These are phyloP conservation scores for Amphipoea lucens DNA, from an alignment of 2,888 invertebrate species.

Conservation along the genomic window DNA sequence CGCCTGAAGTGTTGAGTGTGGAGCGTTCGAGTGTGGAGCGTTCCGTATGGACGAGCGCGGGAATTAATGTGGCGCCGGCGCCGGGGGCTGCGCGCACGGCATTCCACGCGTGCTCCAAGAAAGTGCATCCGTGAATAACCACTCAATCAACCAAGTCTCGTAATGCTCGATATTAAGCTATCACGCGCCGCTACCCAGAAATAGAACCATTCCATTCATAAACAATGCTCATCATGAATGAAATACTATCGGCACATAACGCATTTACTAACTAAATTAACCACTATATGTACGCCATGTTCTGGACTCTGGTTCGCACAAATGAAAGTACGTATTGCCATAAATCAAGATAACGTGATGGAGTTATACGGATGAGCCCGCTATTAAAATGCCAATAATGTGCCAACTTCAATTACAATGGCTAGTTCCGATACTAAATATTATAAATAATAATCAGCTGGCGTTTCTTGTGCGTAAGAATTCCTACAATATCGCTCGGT, in stretches of 20 bases:
- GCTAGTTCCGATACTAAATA: constrained; percentile 77
- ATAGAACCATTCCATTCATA: constrained; percentile 85
- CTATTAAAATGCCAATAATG: constrained; percentile 86
- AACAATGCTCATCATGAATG: constrained; percentile 83
- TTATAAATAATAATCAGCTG: constrained; percentile 74
- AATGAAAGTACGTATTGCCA: constrained; percentile 78
- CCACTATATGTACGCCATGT: constrained; percentile 75
- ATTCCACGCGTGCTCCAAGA: constrained; percentile 74
- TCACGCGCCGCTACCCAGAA: constrained; percentile 82
- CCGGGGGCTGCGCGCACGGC: constrained; percentile 62
- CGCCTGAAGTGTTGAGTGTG: constrained; percentile 41
- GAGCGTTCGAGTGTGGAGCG: constrained; percentile 50
- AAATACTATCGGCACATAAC: constrained; percentile 79
- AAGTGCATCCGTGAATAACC: constrained; percentile 84
- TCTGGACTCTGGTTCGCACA: constrained; percentile 74
- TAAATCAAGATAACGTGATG: constrained; percentile 86
- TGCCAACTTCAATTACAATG: constrained; percentile 84
- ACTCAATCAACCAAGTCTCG: constrained; percentile 75
- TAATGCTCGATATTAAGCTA: constrained; percentile 77
- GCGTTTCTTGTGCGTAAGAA: constrained; percentile 75
- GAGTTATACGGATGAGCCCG: constrained; percentile 84
- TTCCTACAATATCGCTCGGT: constrained; percentile 59
- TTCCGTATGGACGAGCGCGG: constrained; percentile 53
- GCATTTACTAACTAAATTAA: constrained; percentile 81
- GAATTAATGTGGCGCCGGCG: constrained; percentile 72